Evolutionary conservation across 2,113 vertebrate genomes (phyloP).

Genomic region (Myotis davidii): DNA sequence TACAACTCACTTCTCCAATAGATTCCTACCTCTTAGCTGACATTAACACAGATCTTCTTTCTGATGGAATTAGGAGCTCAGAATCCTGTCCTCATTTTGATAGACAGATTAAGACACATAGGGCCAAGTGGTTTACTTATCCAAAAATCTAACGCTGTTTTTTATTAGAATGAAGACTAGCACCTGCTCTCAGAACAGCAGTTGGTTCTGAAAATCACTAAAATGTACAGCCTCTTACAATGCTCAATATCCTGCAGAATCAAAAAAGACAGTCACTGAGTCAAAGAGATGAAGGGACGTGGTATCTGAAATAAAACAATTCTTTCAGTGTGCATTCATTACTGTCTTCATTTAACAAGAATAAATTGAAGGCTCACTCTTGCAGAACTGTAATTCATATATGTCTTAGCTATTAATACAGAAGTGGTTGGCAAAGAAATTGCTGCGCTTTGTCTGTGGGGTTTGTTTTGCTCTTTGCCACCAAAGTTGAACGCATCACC

Average conservation of each 20-base stretch:
- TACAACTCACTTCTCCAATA: background rate
- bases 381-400: constrained; percentile 27
- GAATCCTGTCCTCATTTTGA: background rate
- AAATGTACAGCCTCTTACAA: background rate
- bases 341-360: constrained; percentile 25
- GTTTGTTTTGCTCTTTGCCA: background rate
- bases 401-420: constrained; percentile 29
- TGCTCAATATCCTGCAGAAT: background rate
- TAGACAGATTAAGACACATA: background rate
- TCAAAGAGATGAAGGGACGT: background rate
- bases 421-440: constrained; percentile 15
- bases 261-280: background rate
- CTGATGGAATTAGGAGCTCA: background rate
- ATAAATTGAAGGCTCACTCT: constrained; percentile 25
- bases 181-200: background rate
- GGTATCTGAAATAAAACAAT: constrained; percentile 12
- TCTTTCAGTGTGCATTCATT: background rate
- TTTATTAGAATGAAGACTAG: background rate
- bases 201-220: constrained; percentile 8
- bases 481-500: background rate
- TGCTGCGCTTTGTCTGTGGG: background rate
- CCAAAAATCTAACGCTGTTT: background rate
- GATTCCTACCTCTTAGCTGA: background rate
- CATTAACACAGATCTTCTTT: background rate
- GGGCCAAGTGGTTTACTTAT: background rate